These are phyloP conservation scores for Gambusia affinis DNA, from an alignment of 2,113 vertebrate genomes.

Conservation along the genomic window DNA sequence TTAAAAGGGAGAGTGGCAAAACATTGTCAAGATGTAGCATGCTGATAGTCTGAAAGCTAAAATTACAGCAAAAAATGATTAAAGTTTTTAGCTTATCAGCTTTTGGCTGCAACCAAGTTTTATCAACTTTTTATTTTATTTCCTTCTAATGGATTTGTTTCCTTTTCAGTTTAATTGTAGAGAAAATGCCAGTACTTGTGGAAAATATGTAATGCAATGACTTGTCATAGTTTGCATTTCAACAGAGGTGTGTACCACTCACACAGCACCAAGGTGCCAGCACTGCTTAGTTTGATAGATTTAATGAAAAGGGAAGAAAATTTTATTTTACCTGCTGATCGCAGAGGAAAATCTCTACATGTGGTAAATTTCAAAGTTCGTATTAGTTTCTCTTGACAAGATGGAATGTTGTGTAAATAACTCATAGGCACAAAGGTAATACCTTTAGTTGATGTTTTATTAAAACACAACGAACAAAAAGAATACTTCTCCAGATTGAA, in stretches of 20 bases:
- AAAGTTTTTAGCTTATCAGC: background rate
- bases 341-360: background rate
- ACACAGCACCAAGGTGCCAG: background rate
- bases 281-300: background rate
- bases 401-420: background rate
- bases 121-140: no score
- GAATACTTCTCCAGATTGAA: background rate
- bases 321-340: no score
- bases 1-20: background rate
- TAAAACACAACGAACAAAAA: slow-evolving; percentile 15
- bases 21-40: background rate
- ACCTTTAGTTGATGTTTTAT: slow-evolving; percentile 39
- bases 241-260: background rate
- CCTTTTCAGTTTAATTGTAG: no score
- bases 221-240: background rate
- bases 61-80: background rate
- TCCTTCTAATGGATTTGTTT: no score
- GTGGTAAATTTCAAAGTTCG: background rate
- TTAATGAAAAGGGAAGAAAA: background rate
- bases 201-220: no score
- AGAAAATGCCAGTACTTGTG: no score
- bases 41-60: background rate
- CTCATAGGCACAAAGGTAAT: background rate
- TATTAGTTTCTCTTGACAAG: background rate
- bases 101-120: no score